A percentile compares a stretch with the other conserved stretches of the same genome.
Evolutionary conservation across 2,113 vertebrate species (phyloP).

Genomic region (Podarcis cretensis): DNA sequence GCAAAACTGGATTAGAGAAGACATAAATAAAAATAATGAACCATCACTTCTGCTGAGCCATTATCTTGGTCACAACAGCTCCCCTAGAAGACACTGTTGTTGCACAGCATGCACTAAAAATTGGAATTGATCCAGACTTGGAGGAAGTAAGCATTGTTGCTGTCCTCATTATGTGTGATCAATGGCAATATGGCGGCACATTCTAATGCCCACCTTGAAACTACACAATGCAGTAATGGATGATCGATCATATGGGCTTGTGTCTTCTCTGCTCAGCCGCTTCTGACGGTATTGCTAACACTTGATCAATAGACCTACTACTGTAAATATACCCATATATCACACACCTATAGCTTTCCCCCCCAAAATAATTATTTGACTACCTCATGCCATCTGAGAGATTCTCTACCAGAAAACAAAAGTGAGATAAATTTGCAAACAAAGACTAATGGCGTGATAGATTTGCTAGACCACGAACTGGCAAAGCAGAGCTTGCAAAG

Average conservation of each 20-base stretch:
- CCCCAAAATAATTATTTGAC: background rate
- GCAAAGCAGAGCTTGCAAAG: background rate
- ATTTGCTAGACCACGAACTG: slow-evolving; percentile 44
- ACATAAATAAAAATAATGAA: background rate
- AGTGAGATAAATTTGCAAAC: slow-evolving; percentile 45
- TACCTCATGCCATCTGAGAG: slow-evolving; percentile 2
- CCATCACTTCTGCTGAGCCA: background rate
- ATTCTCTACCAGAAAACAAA: slow-evolving; percentile 12
- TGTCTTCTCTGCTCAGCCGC: background rate
- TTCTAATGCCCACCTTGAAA: background rate
- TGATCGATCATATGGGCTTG: background rate
- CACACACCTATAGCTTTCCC: slow-evolving; percentile 16
- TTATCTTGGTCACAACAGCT: background rate
- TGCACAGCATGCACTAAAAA: background rate
- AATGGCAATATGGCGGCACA: background rate
- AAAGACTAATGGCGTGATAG: slow-evolving; percentile 55
- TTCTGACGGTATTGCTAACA: background rate
- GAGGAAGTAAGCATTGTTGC: background rate
- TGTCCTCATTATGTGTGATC: background rate
- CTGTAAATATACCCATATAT: background rate
- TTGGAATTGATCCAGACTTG: background rate
- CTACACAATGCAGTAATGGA: background rate
- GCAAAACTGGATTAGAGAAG: background rate
- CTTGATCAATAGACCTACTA: background rate
- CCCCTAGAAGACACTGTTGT: background rate